These are phyloP conservation scores for Phocides pigmalion DNA, from an alignment of 1,140 invertebrate species.

Conservation along the genomic window DNA sequence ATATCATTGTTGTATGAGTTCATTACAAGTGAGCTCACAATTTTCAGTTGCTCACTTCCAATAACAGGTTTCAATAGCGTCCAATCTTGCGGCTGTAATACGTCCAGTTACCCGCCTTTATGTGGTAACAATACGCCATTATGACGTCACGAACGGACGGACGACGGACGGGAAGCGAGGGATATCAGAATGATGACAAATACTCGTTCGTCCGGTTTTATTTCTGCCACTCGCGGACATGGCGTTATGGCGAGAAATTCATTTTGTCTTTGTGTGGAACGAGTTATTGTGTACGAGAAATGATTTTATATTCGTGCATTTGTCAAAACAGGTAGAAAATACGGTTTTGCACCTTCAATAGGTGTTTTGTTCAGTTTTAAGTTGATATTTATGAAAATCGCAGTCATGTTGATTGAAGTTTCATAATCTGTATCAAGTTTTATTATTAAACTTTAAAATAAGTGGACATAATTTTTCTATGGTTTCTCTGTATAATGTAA, in stretches of 20 bases:
- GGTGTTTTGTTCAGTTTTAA: background rate
- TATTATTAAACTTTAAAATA: too few species aligned
- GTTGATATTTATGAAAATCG: too few species aligned
- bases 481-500: too few species aligned
- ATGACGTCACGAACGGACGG: conserved; percentile 28
- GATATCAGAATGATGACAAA: conserved; percentile 33
- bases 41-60: conserved; percentile 8
- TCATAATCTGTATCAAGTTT: too few species aligned
- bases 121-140: conserved; percentile 26
- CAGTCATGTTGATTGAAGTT: too few species aligned
- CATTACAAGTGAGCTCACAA: conserved; percentile 16
- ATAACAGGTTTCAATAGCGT: conserved; percentile 18
- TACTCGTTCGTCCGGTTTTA: conserved; percentile 18
- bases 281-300: conserved; percentile 17
- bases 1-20: background rate
- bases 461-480: background rate
- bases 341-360: too few species aligned
- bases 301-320: conserved; percentile 13
- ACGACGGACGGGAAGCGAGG: conserved; percentile 11
- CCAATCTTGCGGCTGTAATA: conserved; percentile 27
- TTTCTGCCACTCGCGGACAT: conserved; percentile 11
- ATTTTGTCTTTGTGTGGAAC: conserved; percentile 14
- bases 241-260: conserved; percentile 3
- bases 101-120: conserved; percentile 28
- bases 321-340: background rate